Evolutionary conservation across 2,797 vertebrate genomes (phyloP).

Genomic region (Miichthys miiuy): DNA sequence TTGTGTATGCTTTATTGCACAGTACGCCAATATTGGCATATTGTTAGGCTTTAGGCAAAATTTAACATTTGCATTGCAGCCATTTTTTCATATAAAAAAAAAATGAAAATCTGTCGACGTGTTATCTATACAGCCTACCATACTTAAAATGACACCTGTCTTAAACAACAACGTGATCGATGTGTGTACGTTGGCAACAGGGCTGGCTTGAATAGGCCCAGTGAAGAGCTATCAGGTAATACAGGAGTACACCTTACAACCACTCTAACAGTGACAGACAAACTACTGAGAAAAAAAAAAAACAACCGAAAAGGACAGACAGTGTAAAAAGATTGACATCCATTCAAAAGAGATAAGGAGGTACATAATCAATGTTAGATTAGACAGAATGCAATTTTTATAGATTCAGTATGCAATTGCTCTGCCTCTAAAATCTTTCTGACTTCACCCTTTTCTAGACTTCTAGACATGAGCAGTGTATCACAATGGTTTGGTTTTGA

Average conservation of each 20-base stretch:
- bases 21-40: too few relatives aligned
- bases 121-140: background rate
- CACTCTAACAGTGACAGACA: background rate
- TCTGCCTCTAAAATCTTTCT: background rate
- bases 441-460: background rate
- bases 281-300: background rate
- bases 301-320: background rate
- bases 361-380: background rate
- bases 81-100: background rate
- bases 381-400: background rate
- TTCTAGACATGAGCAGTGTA: background rate
- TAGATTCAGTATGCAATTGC: background rate
- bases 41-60: background rate
- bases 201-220: background rate
- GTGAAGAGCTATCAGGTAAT: background rate
- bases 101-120: background rate
- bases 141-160: background rate
- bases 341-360: background rate
- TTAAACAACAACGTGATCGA: background rate
- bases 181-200: background rate
- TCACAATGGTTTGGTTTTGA: conserved; percentile 12
- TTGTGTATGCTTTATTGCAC: background rate
- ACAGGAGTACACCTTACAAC: background rate
- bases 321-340: background rate
- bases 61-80: background rate